Evolutionary conservation across 1,140 invertebrate genomes (phyloP).

Genomic region (Drosophila cardini): DNA sequence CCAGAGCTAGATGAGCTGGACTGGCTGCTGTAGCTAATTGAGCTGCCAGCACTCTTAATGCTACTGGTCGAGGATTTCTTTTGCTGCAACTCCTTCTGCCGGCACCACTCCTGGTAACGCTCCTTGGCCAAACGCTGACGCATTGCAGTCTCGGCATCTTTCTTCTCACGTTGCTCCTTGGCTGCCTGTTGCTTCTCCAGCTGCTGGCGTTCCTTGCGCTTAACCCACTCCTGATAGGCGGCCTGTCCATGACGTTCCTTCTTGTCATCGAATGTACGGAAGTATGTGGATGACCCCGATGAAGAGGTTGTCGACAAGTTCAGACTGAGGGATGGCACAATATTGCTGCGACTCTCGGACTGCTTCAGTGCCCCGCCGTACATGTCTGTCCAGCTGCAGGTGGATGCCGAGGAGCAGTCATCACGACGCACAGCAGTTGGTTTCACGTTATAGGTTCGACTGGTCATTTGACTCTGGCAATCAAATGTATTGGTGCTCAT

Average conservation of each 20-base stretch:
- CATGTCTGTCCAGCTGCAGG: conserved; percentile 65
- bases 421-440: conserved; percentile 8
- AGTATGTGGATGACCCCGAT: conserved; percentile 55
- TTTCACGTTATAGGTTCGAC: conserved; percentile 52
- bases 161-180: conserved; percentile 46
- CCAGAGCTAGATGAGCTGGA: neutral
- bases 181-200: conserved; percentile 43
- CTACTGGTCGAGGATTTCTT: neutral
- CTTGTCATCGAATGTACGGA: conserved; percentile 44
- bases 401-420: conserved; percentile 54
- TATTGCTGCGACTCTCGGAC: conserved; percentile 44
- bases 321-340: conserved; percentile 54
- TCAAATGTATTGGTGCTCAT: conserved; percentile 30
- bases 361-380: conserved; percentile 48
- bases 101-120: conserved; percentile 55
- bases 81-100: conserved; percentile 35
- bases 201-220: conserved; percentile 59
- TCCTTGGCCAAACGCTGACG: conserved; percentile 57
- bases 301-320: conserved; percentile 16
- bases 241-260: conserved; percentile 38
- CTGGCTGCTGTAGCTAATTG: conserved; percentile 7
- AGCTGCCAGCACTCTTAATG: conserved; percentile 9
- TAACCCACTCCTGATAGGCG: conserved; percentile 55
- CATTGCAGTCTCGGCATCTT: conserved; percentile 38
- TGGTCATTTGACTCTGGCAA: conserved; percentile 44